phyloP scores from a whole-genome alignment of 1,140 invertebrate genomes.

The Dermatophagoides farinae region DNA sequence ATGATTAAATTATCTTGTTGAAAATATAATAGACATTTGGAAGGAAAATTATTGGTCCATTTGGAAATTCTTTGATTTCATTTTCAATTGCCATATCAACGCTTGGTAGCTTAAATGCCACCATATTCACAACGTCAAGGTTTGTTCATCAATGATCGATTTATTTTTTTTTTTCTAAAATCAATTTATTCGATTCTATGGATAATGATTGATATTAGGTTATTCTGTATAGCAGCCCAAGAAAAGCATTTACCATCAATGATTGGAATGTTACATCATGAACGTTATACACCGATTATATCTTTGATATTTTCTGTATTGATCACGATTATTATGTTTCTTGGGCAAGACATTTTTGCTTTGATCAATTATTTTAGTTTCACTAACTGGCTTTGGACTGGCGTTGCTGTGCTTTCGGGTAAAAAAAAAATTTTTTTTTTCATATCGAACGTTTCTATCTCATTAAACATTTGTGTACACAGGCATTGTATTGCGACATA shows the following conservation, averaged over 20 bases:
- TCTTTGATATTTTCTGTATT: slow-evolving; percentile 60
- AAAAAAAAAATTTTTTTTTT: background rate
- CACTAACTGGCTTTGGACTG: slow-evolving; percentile 73
- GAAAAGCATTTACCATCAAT: slow-evolving; percentile 69
- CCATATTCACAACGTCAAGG: slow-evolving; percentile 40
- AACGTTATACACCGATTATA: slow-evolving; percentile 61
- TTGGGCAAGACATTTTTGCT: slow-evolving; percentile 47
- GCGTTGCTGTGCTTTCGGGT: slow-evolving; percentile 54
- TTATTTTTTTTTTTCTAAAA: background rate
- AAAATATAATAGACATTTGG: slow-evolving; percentile 35
- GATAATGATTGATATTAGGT: slow-evolving; percentile 21
- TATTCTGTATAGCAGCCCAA: slow-evolving; percentile 77
- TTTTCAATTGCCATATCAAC: slow-evolving; percentile 61
- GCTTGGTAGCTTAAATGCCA: slow-evolving; percentile 62
- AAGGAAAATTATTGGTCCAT: slow-evolving; percentile 18
- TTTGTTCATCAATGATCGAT: background rate
- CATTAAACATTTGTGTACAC: background rate
- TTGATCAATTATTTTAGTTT: slow-evolving; percentile 86
- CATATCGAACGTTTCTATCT: background rate
- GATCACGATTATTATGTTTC: slow-evolving; percentile 33
- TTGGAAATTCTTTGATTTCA: slow-evolving; percentile 52
- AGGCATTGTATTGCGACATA: slow-evolving; percentile 61
- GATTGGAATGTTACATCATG: slow-evolving; percentile 67
- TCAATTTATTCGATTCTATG: background rate
- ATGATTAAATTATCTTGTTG: background rate